Evolutionary conservation across 1,140 invertebrate genomes (phyloP), one percentile per base, ranked within the genome.

Genomic region (Caerostris extrusa): DNA sequence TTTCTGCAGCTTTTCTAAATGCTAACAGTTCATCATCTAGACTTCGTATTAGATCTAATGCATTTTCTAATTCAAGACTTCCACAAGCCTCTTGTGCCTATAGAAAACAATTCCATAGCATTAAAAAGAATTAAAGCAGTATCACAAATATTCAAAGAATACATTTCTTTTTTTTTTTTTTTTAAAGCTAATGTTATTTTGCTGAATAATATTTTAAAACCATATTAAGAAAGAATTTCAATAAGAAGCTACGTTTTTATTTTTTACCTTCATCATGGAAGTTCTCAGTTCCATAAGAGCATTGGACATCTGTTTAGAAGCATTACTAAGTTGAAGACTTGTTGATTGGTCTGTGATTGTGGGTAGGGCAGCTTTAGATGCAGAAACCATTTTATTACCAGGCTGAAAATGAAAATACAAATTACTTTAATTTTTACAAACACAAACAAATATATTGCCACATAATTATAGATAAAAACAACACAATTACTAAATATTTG

Each of bases 11-110:
- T 94, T 97, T 96, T 93, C 97, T 97, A 93, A 98, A 97, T 95
- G 98, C 98, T 12, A 97, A 96, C 0, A 99, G 96, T 95, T 99
- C 98, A 69, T 97, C 97, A 95, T 98, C 97, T 56, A 99, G 96
- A 82, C 97, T 97, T 5, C 97, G 96, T 57, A 99, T 98, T 34
- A 98, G 96, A 87, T 98, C 98, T 34, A 98, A 96, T 0, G 98
- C 98, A 1, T 98, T 97, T 95, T 98, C 97, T 81, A 98, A 96
- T 95, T 99, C 98, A 94, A 98, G 96, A n/a, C 98, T 98, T 94
- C 98, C 98, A 95, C 98, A 99, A 2, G 98, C 98, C 95, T 98
- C 98, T 95, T 98, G 97, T 0, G 98, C 98, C 95, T 95, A 91
- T 12, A 12, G 19, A 92, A 86, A 93, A 69, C 14, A 83, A 34